These are phyloP conservation scores for Sebastes nivosus DNA, from an alignment of 2,797 vertebrate species.

Conservation along the genomic window DNA sequence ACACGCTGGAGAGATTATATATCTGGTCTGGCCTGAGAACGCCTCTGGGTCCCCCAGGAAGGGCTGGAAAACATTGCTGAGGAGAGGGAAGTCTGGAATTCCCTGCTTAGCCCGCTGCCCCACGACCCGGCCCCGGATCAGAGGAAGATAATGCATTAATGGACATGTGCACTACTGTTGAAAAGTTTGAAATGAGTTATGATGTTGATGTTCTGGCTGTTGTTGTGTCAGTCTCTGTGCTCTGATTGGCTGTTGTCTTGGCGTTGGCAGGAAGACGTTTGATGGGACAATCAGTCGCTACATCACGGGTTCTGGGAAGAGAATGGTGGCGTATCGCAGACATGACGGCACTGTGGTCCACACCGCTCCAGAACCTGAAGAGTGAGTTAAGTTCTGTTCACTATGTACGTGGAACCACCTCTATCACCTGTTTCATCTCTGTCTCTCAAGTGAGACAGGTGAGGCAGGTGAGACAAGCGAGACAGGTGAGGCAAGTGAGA, in stretches of 20 bases:
- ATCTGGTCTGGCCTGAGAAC: no score
- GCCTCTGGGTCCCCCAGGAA: no score
- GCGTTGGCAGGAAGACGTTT: slow-evolving; percentile 49
- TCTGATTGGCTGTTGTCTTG: slow-evolving; percentile 26
- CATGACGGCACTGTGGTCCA: slow-evolving; percentile 77
- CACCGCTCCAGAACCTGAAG: slow-evolving; percentile 63
- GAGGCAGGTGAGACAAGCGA: no score
- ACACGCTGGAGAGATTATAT: no score
- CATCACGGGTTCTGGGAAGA: slow-evolving; percentile 76
- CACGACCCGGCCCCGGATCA: no score
- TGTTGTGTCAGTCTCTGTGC: neutral
- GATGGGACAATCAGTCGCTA: slow-evolving; percentile 70
- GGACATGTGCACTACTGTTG: no score
- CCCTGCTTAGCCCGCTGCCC: no score
- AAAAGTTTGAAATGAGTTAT: neutral
- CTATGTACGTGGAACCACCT: neutral
- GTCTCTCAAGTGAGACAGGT: neutral
- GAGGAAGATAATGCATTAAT: no score
- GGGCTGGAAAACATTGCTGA: no score
- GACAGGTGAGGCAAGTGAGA: no score
- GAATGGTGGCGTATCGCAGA: slow-evolving; percentile 84
- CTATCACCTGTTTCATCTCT: neutral
- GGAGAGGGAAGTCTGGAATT: no score
- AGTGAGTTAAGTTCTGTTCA: slow-evolving; percentile 56
- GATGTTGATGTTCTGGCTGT: no score